phyloP scores from a whole-genome alignment of 2,113 vertebrate genomes.

The Chroicocephalus ridibundus region DNA sequence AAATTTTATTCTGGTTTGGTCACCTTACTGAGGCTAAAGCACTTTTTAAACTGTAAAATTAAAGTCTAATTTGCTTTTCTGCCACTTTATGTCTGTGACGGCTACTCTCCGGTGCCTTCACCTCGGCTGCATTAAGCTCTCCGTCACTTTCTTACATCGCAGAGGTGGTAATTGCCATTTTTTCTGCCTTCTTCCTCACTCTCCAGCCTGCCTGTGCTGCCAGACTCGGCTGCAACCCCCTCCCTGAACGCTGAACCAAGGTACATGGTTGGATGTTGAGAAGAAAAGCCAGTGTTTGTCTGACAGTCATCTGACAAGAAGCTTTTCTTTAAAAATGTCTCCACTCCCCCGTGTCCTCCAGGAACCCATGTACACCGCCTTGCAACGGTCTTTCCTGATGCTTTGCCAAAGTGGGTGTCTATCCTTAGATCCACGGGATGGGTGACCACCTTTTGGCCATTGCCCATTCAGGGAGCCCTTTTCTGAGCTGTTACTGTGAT shows the following conservation, averaged over 20 bases:
- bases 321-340: not conserved
- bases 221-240: not conserved
- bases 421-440: not conserved
- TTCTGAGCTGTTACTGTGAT: not conserved
- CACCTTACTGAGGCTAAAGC: not conserved
- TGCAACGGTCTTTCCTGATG: not conserved
- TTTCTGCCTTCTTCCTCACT: not conserved
- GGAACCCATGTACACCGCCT: fast-evolving
- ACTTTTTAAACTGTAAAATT: not conserved
- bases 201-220: not conserved
- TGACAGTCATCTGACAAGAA: not conserved
- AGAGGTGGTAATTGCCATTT: not conserved
- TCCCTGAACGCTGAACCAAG: not conserved
- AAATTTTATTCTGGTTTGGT: not conserved
- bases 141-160: not conserved
- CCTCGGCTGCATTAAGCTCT: not conserved
- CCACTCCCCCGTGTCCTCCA: not conserved
- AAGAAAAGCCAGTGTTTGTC: not conserved
- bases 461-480: not conserved
- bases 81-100: not conserved
- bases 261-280: not conserved
- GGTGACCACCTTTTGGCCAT: not conserved
- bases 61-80: not conserved
- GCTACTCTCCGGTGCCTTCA: not conserved
- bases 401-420: not conserved